Evolutionary conservation across 2,113 vertebrate genomes (phyloP), one percentile per base, ranked within the genome.

Genomic region (Pachypanchax playfairii): DNA sequence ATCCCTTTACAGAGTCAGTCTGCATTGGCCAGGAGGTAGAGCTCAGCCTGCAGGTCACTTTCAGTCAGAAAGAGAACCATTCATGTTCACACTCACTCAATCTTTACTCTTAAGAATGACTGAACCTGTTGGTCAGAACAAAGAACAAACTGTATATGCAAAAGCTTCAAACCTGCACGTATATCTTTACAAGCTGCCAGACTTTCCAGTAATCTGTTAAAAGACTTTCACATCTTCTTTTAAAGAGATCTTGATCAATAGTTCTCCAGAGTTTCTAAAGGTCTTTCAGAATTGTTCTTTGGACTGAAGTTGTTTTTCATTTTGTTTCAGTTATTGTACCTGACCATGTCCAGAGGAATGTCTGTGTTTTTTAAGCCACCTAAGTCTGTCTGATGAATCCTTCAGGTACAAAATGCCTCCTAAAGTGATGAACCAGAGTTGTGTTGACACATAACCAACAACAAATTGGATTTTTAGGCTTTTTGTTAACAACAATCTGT

Each of bases 1-100:
- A 50, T 62, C 59, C 47, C 9, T 31, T 39, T 17, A 62, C 15
- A 49, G 46, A n/a, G n/a, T 14, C 6, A 15, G 29, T 29, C 22
- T 33, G 29, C 57, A 13, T 43, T 31, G 55, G 41, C 13, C 41
- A 5, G 17, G 53, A 28, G 36, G 38, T 58, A 41, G 39, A 24
- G 53, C 14, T 3, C 55, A 17, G 35, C 47, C 47, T 41, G 28
- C 24, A 55, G 44, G 20, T 50, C 21, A 11, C 6, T 47, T 9
- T 66, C 17, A 31, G 15, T 57, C 38, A 26, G 20, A 46, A 41
- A 24, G 36, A 24, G 14, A 38, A 7, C 24, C 11, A 29, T 38
- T 22, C n/a, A 28, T 28, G 28, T 15, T 17, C n/a, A 35, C 31
- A 15, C 21, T 41, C 21, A 17, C 22, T 35, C 21, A 28, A 18